A percentile compares a stretch with the other conserved stretches of the same genome.
Conservation (phyloP, 2,888 invertebrate species). For the Tiliacea aurago region DNA sequence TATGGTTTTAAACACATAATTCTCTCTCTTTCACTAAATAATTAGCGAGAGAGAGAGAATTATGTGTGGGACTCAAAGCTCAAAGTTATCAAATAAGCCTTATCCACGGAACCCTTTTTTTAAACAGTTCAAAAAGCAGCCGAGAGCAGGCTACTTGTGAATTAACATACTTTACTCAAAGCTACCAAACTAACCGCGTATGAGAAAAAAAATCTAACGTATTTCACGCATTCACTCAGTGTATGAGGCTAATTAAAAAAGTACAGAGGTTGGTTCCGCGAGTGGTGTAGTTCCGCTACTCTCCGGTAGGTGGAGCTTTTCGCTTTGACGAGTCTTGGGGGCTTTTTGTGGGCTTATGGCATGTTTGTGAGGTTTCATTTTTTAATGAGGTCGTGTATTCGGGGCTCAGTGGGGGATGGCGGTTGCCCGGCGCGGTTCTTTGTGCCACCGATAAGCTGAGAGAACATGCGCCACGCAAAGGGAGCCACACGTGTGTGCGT, state of each 20-base stretch:
- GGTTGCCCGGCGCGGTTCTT: slow-evolving; percentile 77
- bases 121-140: slow-evolving; percentile 81
- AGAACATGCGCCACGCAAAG: slow-evolving; percentile 78
- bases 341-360: slow-evolving; percentile 78
- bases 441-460: slow-evolving; percentile 74
- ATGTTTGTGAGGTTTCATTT: slow-evolving; percentile 86
- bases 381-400: slow-evolving; percentile 89
- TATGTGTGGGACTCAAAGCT: no score
- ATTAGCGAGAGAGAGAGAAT: no score
- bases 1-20: slow-evolving; percentile 54
- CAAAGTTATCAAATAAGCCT: slow-evolving; percentile 71
- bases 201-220: slow-evolving; percentile 85
- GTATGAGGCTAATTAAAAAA: slow-evolving; percentile 90
- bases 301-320: slow-evolving; percentile 86
- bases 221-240: slow-evolving; percentile 87
- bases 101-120: slow-evolving; percentile 72
- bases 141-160: slow-evolving; percentile 81
- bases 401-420: slow-evolving; percentile 78
- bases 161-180: slow-evolving; percentile 90
- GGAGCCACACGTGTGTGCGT: slow-evolving; percentile 74
- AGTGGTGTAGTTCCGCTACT: slow-evolving; percentile 89
- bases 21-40: slow-evolving; percentile 73
- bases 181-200: slow-evolving; percentile 88
- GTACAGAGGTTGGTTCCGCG: slow-evolving; percentile 87
- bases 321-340: slow-evolving; percentile 84